These are phyloP conservation scores for Caenorhabditis sulstoni DNA, from an alignment of 2,888 invertebrate genomes.

Conservation along the genomic window DNA sequence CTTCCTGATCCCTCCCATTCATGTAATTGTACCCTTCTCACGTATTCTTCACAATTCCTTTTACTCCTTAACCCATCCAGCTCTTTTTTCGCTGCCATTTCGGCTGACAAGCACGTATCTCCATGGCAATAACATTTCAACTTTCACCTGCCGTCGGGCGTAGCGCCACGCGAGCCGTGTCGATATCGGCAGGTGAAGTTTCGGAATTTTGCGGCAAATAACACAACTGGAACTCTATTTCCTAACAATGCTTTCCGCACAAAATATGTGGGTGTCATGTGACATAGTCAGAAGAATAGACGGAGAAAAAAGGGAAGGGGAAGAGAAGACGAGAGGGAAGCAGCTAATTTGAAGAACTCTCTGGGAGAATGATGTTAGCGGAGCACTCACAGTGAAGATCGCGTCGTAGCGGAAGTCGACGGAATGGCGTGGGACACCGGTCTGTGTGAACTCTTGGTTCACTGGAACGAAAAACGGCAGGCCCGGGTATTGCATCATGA, in stretches of 20 bases:
- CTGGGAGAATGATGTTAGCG: conserved; percentile 11
- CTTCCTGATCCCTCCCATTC: not conserved
- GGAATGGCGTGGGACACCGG: conserved; percentile 19
- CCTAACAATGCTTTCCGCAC: too few relatives aligned
- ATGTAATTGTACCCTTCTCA: conserved; percentile 25
- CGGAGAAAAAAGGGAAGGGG: not conserved
- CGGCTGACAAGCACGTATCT: not conserved
- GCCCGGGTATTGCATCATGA: conserved; percentile 29
- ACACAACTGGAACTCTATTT: too few relatives aligned
- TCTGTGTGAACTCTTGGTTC: conserved; percentile 8
- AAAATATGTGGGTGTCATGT: too few relatives aligned
- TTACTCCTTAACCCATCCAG: not conserved
- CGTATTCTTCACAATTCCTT: conserved; percentile 3
- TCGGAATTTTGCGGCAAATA: too few relatives aligned
- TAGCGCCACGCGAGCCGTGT: too few relatives aligned
- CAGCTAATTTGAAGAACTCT: not conserved
- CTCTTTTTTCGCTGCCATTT: conserved; percentile 1
- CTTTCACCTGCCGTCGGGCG: conserved; percentile 6
- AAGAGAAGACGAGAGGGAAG: not conserved
- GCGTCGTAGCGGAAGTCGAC: conserved; percentile 17
- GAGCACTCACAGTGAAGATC: conserved; percentile 28
- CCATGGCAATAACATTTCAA: conserved; percentile 30
- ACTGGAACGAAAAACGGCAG: conserved; percentile 31
- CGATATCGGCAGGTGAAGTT: too few relatives aligned
- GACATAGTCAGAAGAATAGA: not conserved